Conservation (phyloP, 1,140 invertebrate species). For the Pachypsylla venusta region DNA sequence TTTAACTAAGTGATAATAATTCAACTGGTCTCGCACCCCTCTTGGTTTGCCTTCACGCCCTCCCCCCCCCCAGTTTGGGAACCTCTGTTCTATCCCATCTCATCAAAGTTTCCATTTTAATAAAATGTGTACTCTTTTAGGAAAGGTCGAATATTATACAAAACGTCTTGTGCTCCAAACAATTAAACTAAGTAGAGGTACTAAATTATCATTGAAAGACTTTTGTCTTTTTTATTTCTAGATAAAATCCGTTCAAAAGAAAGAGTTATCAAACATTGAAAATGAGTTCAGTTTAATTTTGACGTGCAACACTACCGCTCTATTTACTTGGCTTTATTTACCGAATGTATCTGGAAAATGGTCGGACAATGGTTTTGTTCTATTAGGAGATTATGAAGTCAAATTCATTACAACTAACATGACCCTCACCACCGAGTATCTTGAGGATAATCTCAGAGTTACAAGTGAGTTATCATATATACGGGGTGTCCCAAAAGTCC, state of each 20-base stretch:
- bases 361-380: neutral
- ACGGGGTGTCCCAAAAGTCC: too few relatives aligned
- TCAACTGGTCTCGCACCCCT: too few relatives aligned
- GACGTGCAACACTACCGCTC: neutral
- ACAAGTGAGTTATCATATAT: constrained; percentile 1
- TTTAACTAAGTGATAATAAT: too few relatives aligned
- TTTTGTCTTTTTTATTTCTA: neutral
- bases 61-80: too few relatives aligned
- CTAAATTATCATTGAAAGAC: too few relatives aligned
- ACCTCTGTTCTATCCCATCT: too few relatives aligned
- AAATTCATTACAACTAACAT: neutral
- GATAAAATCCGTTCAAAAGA: neutral
- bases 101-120: too few relatives aligned
- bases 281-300: neutral
- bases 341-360: neutral
- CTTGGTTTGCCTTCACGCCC: too few relatives aligned
- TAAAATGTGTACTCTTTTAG: too few relatives aligned
- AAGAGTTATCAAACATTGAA: neutral
- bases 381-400: neutral
- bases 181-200: too few relatives aligned
- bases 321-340: neutral
- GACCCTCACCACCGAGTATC: neutral
- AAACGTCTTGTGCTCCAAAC: too few relatives aligned
- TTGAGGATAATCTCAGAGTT: neutral
- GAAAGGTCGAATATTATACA: too few relatives aligned